Evolutionary conservation across 2,888 invertebrate genomes (phyloP), one percentile per base, ranked within the genome.

Genomic region (Platycheirus rosarum): DNA sequence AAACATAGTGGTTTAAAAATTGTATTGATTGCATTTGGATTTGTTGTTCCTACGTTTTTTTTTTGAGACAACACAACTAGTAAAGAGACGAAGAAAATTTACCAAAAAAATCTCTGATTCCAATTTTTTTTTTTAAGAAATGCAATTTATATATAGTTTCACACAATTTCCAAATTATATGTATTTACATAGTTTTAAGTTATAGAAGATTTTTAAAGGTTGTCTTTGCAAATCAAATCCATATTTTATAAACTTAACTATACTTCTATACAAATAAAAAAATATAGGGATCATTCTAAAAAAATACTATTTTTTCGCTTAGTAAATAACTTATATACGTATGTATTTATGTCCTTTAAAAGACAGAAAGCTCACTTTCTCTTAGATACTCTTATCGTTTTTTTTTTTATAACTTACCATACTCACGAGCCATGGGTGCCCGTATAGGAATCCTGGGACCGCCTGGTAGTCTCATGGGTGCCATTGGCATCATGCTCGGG

Each of bases 371-470:
- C 23, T 4, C 3, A 23, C 23, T 23, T 23, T 23, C 23, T 6
- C 3, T 23, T 6, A 23, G 6, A 23, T 23, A 6, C 23, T 23
- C 23, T 23, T 4, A 23, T 6, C 23, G 23, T 23, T 23, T n/a
- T n/a, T n/a, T n/a, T n/a, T n/a, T n/a, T n/a, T 69, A 66, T 49
- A 84, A 95, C 96, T 95, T 94, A 97, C 97, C 97, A 92, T 97
- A 97, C 91, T 97, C 97, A 86, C 96, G 96, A 88, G 96, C 88
- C 93, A 96, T 94, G 84, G 94, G 93, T 88, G 94, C 90, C 86
- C 91, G 88, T 85, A 91, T 85, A 85, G 91, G 89, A 87, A 90
- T 89, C 86, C 91, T 88, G 84, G 90, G 92, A 85, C 87, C 88
- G 87, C 92, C 91, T 84, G 91, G 91, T 86, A 93, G 92, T 85